These are phyloP conservation scores for Chionis minor DNA, from an alignment of 2,113 vertebrate species.

Conservation along the genomic window DNA sequence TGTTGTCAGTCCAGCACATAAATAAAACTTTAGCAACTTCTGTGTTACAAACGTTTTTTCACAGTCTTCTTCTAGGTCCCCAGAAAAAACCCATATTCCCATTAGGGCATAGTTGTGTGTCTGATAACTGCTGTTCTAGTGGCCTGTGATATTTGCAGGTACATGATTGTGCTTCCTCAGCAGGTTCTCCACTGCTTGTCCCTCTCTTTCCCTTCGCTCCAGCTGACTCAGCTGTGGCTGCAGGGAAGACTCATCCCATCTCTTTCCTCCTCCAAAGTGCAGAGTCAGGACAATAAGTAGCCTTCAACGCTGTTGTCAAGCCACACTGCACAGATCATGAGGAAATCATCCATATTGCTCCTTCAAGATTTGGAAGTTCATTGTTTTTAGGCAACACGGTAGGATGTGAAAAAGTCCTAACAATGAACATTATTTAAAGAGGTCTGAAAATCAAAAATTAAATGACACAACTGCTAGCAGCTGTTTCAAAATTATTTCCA, in stretches of 20 bases:
- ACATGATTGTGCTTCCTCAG: background rate
- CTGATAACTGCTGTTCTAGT: background rate
- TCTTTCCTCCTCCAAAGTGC: background rate
- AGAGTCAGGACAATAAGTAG: background rate
- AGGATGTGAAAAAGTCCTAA: background rate
- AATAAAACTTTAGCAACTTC: background rate
- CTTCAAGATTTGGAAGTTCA: background rate
- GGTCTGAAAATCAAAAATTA: conserved; percentile 17
- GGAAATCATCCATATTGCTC: background rate
- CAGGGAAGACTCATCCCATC: background rate
- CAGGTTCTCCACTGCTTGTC: background rate
- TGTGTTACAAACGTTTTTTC: background rate
- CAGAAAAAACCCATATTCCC: background rate
- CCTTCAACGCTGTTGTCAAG: background rate
- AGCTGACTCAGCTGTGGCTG: background rate
- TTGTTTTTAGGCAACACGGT: background rate
- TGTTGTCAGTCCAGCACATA: background rate
- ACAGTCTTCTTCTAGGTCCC: background rate
- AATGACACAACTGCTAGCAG: conserved; percentile 14
- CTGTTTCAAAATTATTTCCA: conserved; percentile 39
- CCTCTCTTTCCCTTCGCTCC: background rate
- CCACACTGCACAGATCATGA: background rate
- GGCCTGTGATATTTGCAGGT: background rate
- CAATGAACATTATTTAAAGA: background rate
- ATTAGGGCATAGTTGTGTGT: background rate